Base-by-base conservation (phyloP, 2,797 vertebrate species). In the Ciconia nigra region DNA sequence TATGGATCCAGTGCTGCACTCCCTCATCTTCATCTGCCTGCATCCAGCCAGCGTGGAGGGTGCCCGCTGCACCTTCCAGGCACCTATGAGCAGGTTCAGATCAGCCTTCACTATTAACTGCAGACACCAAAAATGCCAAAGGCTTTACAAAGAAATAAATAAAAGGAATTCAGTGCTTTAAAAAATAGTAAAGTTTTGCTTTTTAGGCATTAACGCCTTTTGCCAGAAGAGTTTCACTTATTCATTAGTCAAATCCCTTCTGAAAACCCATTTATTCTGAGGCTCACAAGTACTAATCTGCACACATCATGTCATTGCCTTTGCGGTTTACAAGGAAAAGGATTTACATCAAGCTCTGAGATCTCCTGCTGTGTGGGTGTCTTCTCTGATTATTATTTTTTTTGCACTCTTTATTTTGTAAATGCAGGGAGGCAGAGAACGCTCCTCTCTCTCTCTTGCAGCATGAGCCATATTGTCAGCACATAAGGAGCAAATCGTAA, bases 41-140 rank as follows among this genome's bases (percentile, higher is more conserved):
- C 6, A 1, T 26, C 8, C 37, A 47, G 54, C 33, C 70, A 11
- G 29, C 0, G 0, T 5, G 20, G 20, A 22, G n/a, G 41, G 22
- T 1, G 0, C 55, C 28, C 0, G 0, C n/a, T 28, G 46, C 61
- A 21, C 55, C 42, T 59, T 47, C 61, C 78, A 81, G 59, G 24
- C 57, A 47, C 54, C 65, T 10, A 0, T 8, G 13, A 20, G 37
- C 16, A 33, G 24, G 4, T 28, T 25, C 0, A 0, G 41, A 29
- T 20, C 11, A 16, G 62, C 74, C n/a, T 76, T 82, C 63, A 67
- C 67, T 44, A 0, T 55, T 49, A 62, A 44, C 57, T n/a, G 16
- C 25, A 33, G 58, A 35, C 33, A 67, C 9, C 49, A 72, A 29
- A 90, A 87, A 55, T 57, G 15, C 52, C 21, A 67, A 57, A 42